Conservation (phyloP, 2,888 invertebrate species). For the Allolobophora icterica region DNA sequence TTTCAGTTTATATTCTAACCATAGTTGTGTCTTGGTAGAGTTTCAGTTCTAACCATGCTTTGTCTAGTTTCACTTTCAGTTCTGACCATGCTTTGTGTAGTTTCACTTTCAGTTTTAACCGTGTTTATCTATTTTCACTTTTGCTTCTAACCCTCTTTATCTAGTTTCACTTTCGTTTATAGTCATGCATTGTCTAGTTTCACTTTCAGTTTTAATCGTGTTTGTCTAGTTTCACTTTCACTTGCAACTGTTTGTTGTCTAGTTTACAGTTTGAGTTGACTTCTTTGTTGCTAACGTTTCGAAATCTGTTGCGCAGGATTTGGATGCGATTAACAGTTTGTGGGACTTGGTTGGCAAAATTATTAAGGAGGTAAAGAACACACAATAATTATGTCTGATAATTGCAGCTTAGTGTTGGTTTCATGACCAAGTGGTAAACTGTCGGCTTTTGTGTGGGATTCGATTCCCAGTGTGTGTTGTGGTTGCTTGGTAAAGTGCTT, state of each 20-base stretch:
- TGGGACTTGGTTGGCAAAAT: slow-evolving; percentile 23
- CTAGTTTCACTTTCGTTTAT: too few species aligned
- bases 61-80: neutral
- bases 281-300: neutral
- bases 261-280: neutral
- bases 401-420: neutral
- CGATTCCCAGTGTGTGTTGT: too few species aligned
- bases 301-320: neutral
- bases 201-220: neutral
- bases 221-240: neutral
- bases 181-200: neutral
- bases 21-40: neutral
- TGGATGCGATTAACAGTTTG: neutral
- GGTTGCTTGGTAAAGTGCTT: too few species aligned
- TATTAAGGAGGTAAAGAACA: slow-evolving; percentile 18
- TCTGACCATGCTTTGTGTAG: neutral
- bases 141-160: neutral
- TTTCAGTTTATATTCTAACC: neutral
- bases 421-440: too few species aligned
- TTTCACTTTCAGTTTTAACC: neutral
- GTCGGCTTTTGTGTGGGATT: too few species aligned
- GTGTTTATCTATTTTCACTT: neutral
- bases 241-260: neutral
- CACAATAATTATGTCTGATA: neutral
- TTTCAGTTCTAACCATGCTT: neutral